Conservation (phyloP, 2,113 vertebrate species). For the Arizona elegans region DNA sequence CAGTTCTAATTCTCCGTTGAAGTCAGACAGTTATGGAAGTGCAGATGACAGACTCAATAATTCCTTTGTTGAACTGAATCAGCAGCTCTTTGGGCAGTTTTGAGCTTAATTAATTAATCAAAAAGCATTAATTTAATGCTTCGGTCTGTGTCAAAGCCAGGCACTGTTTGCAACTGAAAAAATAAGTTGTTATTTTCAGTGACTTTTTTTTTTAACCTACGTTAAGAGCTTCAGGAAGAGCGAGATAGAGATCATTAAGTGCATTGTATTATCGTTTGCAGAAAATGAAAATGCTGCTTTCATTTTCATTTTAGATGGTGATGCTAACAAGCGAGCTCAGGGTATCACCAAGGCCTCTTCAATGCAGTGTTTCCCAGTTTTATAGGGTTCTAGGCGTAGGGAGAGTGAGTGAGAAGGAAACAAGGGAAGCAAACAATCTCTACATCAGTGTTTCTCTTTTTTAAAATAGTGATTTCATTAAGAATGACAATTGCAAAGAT, state of each 20-base stretch:
- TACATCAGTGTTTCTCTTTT: not conserved
- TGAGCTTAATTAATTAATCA: too few species aligned
- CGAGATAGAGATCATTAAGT: not conserved
- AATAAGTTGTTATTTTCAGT: not conserved
- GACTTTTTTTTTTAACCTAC: not conserved
- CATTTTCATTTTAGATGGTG: not conserved
- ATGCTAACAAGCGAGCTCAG: not conserved
- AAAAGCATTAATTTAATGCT: not conserved
- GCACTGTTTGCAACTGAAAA: not conserved
- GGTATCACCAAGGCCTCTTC: not conserved
- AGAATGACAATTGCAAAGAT: not conserved
- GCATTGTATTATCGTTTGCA: not conserved
- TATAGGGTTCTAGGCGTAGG: not conserved
- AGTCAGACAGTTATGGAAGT: too few species aligned
- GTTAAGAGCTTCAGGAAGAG: not conserved
- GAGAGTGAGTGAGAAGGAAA: not conserved
- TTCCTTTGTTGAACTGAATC: too few species aligned
- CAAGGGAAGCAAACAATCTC: not conserved
- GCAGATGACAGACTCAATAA: too few species aligned
- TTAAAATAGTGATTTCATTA: not conserved
- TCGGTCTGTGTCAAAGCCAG: not conserved
- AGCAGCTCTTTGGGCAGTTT: too few species aligned
- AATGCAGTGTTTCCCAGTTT: not conserved
- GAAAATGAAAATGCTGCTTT: not conserved
- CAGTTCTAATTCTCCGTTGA: too few species aligned